Conservation (phyloP, 2,113 vertebrate genomes). For the Rafetus swinhoei region DNA sequence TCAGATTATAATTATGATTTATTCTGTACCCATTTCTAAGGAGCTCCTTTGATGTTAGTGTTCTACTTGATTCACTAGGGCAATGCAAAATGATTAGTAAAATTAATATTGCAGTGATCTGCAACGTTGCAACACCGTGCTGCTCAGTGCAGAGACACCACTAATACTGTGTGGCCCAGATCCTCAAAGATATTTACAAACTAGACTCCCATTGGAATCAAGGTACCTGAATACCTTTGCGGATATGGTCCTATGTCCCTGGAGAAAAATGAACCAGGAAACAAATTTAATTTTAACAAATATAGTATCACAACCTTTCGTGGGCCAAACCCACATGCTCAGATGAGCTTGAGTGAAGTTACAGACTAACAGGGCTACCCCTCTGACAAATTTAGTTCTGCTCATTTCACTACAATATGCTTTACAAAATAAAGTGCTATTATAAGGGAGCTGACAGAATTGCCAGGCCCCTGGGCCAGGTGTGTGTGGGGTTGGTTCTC, state of each 20-base stretch:
- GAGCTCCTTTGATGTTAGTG: no score
- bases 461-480: no score
- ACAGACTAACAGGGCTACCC: no score
- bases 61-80: neutral
- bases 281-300: neutral
- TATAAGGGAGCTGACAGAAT: neutral
- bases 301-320: no score
- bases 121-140: neutral
- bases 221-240: no score
- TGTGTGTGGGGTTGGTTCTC: no score
- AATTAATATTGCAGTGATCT: neutral
- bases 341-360: no score
- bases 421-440: neutral
- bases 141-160: neutral
- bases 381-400: neutral
- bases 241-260: neutral
- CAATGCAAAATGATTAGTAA: neutral
- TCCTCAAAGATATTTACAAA: no score
- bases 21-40: no score
- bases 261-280: neutral
- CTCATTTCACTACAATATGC: neutral
- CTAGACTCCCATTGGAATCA: no score
- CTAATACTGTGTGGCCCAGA: neutral
- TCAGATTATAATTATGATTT: no score
- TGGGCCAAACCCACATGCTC: no score